Evolutionary conservation across 2,888 invertebrate genomes (phyloP).

Genomic region (Hypercompe scribonia): DNA sequence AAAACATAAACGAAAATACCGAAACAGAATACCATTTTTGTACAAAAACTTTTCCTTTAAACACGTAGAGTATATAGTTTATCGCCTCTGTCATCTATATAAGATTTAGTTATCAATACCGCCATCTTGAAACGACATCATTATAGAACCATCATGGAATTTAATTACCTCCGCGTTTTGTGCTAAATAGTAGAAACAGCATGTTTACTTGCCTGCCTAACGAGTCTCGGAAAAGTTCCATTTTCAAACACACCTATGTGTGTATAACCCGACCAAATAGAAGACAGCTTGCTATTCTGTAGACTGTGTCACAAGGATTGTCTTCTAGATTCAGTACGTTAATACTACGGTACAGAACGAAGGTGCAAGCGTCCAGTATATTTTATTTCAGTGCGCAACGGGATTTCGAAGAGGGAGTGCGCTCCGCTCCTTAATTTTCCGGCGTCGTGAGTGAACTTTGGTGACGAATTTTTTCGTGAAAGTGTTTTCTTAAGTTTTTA

Average conservation of each 20-base stretch:
- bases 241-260: slow-evolving; percentile 49
- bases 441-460: slow-evolving; percentile 63
- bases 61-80: neutral
- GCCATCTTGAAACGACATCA: slow-evolving; percentile 34
- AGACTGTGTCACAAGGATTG: slow-evolving; percentile 23
- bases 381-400: slow-evolving; percentile 72
- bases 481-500: slow-evolving; percentile 48
- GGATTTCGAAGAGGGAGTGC: slow-evolving; percentile 55
- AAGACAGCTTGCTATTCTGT: slow-evolving; percentile 24
- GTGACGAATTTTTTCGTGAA: slow-evolving; percentile 51
- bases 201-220: slow-evolving; percentile 61
- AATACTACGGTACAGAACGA: slow-evolving; percentile 77
- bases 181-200: slow-evolving; percentile 54
- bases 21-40: neutral
- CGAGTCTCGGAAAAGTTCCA: slow-evolving; percentile 60
- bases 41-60: neutral
- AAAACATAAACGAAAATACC: neutral
- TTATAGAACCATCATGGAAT: slow-evolving; percentile 29
- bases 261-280: slow-evolving; percentile 45
- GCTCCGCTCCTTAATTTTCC: slow-evolving; percentile 52
- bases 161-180: slow-evolving; percentile 40
- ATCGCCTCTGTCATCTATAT: neutral
- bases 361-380: slow-evolving; percentile 60
- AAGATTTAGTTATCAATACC: slow-evolving; percentile 14
- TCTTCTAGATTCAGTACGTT: slow-evolving; percentile 53